Conservation (phyloP, 2,113 vertebrate species). For the Clarias magur region DNA sequence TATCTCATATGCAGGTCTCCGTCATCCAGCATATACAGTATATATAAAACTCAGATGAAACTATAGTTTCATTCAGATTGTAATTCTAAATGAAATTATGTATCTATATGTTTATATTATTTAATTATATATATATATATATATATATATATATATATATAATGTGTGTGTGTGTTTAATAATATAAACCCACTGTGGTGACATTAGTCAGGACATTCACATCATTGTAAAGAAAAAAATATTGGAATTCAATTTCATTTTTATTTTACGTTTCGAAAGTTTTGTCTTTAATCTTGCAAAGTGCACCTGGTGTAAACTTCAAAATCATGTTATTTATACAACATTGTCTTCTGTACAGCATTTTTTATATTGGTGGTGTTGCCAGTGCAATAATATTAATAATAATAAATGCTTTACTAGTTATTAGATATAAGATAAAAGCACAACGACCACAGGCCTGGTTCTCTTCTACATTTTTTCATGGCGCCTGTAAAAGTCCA, state of each 20-base stretch:
- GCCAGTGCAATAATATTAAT: neutral
- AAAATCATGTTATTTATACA: neutral
- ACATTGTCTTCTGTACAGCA: neutral
- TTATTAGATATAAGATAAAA: constrained; percentile 1
- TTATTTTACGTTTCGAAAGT: no score
- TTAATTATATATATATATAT: no score
- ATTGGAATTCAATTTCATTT: no score
- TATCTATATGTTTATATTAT: no score
- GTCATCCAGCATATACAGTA: neutral
- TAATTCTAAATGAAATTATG: no score
- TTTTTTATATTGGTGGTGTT: neutral
- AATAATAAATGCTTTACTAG: neutral
- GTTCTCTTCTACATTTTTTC: neutral
- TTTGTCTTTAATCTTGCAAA: neutral
- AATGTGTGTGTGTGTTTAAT: no score
- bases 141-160: no score
- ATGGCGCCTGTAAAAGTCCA: constrained; percentile 12
- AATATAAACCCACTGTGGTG: no score
- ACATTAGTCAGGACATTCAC: no score
- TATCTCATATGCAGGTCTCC: constrained; percentile 5
- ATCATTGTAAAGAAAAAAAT: no score
- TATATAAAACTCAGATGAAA: no score
- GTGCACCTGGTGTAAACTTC: neutral
- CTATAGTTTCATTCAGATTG: no score
- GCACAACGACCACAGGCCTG: neutral